phyloP scores from a whole-genome alignment of 2,113 vertebrate genomes.

The Dromas ardeola region DNA sequence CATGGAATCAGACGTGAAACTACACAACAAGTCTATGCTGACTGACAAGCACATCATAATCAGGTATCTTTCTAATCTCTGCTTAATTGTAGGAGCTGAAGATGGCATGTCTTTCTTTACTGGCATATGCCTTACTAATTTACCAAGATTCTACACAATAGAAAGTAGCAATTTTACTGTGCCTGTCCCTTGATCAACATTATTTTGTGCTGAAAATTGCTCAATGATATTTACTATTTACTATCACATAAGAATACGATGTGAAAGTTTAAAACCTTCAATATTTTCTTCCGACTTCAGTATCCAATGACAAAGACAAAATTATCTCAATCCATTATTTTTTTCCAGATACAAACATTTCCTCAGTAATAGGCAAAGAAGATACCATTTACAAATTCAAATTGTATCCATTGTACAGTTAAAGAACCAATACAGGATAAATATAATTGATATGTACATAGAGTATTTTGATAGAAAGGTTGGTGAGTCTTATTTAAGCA shows the following conservation, averaged over 20 bases:
- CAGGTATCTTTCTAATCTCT: neutral
- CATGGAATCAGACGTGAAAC: neutral
- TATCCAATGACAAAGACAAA: neutral
- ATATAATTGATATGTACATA: fast-evolving
- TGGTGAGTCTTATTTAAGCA: neutral
- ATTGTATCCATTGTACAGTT: neutral
- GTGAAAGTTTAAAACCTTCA: neutral
- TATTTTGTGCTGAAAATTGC: neutral
- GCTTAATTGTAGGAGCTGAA: neutral
- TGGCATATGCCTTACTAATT: neutral
- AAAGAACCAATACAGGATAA: neutral
- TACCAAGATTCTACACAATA: neutral
- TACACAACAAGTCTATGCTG: neutral
- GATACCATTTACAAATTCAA: neutral
- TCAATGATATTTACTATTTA: neutral
- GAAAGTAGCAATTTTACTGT: neutral
- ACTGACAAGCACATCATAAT: neutral
- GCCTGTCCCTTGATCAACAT: neutral
- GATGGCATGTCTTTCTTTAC: neutral
- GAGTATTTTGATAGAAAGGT: neutral
- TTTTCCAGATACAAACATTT: neutral
- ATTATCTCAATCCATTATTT: neutral
- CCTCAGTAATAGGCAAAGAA: neutral
- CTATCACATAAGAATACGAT: neutral
- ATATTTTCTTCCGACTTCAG: neutral